Base-by-base conservation (phyloP, 2,113 vertebrate species). In the Silurus asotus region DNA sequence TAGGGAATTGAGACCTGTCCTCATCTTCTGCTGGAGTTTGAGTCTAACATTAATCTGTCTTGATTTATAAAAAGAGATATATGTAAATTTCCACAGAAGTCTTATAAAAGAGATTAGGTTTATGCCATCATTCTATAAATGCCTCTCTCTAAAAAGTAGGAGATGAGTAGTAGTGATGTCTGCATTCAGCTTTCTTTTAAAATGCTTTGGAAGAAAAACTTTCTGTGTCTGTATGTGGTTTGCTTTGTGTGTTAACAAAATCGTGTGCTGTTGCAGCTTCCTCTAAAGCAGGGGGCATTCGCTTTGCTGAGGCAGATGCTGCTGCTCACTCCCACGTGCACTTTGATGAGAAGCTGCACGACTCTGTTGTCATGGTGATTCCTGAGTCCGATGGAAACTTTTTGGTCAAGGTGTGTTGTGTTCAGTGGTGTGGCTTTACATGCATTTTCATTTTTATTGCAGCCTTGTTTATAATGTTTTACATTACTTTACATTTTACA, bases 341-440 rank as follows among this genome's bases (percentile, higher is more conserved):
- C 85, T 96, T 95, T 1, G 94, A 96, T 0, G 94, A 96, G 76
- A 95, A 96, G 88, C 93, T 95, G 64, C 95, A 95, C 28, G 95
- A 96, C 90, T 96, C 95, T 0, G 89, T 96, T 6, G 93, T 96
- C 91, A 95, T 95, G 95, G 95, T 96, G 87, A 94, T 91, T 8
- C 90, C 90, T 0, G 92, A 95, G 87, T 88, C 92, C 3, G 94
- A 94, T 8, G 93, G 94, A 61, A 94, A 94, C 93, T 96, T 95
- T 90, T 87, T 94, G 90, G 95, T 95, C 78, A 96, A 96, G 94
- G 95, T 96, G 83, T 2, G 93, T 79, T 61, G 81, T 86, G 49
- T n/a, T 80, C 14, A 28, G 6, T 53, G 62, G 48, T 55, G 53
- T 11, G 56, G 25, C 0, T 79, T 56, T 76, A 75, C 13, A 49